Percentiles rank a stretch among this genome's conserved stretches.
These are phyloP conservation scores for Cantharis rufa DNA, from an alignment of 2,888 invertebrate species.

Conservation along the genomic window DNA sequence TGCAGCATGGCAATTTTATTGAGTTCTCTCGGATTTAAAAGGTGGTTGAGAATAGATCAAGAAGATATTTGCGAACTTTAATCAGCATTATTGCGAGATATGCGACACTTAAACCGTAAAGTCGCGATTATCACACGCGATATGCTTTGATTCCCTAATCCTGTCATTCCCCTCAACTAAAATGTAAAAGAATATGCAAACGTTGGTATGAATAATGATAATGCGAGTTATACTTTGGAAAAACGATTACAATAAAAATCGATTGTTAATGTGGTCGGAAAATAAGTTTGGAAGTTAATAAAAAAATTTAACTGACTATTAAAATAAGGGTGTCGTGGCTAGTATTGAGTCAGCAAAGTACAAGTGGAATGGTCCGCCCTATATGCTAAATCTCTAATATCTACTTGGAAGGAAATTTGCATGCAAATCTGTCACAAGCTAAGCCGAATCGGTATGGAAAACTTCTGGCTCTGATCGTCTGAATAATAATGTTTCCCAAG, in stretches of 20 bases:
- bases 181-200: conserved; percentile 25
- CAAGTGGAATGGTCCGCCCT: conserved; percentile 34
- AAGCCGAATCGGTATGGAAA: conserved; percentile 53
- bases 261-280: background rate
- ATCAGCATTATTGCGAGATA: conserved; percentile 49
- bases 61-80: conserved; percentile 35
- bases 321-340: conserved; percentile 2
- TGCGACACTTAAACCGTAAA: conserved; percentile 47
- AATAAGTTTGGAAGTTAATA: background rate
- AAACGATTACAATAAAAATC: conserved; percentile 5
- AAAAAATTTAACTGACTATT: background rate
- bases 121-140: conserved; percentile 50
- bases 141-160: conserved; percentile 48
- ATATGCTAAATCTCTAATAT: conserved; percentile 53
- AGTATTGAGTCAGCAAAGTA: conserved; percentile 26
- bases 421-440: conserved; percentile 55
- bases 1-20: background rate
- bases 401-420: conserved; percentile 54
- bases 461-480: conserved; percentile 54
- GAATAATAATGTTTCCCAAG: conserved; percentile 50
- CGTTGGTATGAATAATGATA: conserved; percentile 32
- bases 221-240: conserved; percentile 32
- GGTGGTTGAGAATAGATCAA: conserved; percentile 26
- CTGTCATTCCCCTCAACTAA: conserved; percentile 26
- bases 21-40: conserved; percentile 3